Evolutionary conservation across 2,888 invertebrate genomes (phyloP).

Genomic region (Cephus spinipes): DNA sequence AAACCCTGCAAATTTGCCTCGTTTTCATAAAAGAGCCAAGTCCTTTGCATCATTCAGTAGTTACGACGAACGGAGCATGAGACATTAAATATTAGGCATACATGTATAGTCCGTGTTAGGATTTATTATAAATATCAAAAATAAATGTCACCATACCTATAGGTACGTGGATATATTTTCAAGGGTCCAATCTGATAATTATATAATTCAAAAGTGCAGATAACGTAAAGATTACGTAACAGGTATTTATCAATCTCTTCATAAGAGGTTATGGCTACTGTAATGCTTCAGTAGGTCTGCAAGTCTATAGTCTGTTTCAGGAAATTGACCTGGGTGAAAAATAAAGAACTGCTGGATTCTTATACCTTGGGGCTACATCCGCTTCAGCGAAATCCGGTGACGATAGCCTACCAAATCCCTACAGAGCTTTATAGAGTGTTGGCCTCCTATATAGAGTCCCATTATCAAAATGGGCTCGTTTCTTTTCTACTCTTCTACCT

Average conservation of each 20-base stretch:
- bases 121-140: background rate
- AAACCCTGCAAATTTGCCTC: background rate
- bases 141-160: background rate
- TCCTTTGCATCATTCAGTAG: background rate
- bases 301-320: background rate
- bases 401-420: constrained; percentile 62
- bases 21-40: background rate
- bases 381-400: constrained; percentile 44
- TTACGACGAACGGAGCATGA: background rate
- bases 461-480: constrained; percentile 65
- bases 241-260: background rate
- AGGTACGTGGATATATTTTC: background rate
- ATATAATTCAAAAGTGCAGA: background rate
- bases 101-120: background rate
- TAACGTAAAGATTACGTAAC: background rate
- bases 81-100: background rate
- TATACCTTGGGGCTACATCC: constrained; percentile 25
- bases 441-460: constrained; percentile 54
- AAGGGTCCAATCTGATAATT: background rate
- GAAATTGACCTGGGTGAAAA: background rate
- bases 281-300: background rate
- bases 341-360: background rate
- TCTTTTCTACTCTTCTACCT: constrained; percentile 42
- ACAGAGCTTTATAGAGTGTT: constrained; percentile 56
- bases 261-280: background rate